Conservation (phyloP, 2,888 invertebrate species). For the Diarsia rubi region DNA sequence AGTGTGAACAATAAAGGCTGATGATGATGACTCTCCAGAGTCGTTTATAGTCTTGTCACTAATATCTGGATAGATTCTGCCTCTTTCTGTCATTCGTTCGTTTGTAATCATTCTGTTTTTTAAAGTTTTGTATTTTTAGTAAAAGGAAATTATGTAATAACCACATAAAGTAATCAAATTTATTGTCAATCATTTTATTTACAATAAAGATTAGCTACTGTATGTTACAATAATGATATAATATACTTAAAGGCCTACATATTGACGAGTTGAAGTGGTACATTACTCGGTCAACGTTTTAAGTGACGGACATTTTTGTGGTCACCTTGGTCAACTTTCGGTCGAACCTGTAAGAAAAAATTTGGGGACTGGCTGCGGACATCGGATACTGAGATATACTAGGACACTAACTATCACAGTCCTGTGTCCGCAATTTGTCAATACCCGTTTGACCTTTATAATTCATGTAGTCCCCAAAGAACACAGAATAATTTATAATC, state of each 20-base stretch:
- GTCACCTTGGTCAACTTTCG: neutral
- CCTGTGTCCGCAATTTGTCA: neutral
- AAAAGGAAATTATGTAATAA: constrained; percentile 68
- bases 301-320: neutral
- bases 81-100: neutral
- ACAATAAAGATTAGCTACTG: constrained; percentile 85
- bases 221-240: constrained; percentile 78
- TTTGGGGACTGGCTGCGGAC: neutral
- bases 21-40: no score
- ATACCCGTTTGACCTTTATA: neutral
- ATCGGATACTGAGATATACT: neutral
- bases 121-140: neutral
- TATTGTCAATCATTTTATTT: constrained; percentile 90
- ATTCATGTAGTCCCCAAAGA: constrained; percentile 4
- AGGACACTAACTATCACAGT: neutral
- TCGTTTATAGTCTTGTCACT: neutral
- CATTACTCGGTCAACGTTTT: constrained; percentile 33
- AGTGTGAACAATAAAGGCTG: no score
- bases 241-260: constrained; percentile 64
- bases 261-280: constrained; percentile 40
- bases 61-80: neutral
- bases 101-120: neutral
- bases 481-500: neutral
- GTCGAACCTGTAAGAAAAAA: neutral
- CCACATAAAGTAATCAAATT: constrained; percentile 84